Evolutionary conservation across 2,797 vertebrate species (phyloP).

Genomic region (Megalops cyprinoides): DNA sequence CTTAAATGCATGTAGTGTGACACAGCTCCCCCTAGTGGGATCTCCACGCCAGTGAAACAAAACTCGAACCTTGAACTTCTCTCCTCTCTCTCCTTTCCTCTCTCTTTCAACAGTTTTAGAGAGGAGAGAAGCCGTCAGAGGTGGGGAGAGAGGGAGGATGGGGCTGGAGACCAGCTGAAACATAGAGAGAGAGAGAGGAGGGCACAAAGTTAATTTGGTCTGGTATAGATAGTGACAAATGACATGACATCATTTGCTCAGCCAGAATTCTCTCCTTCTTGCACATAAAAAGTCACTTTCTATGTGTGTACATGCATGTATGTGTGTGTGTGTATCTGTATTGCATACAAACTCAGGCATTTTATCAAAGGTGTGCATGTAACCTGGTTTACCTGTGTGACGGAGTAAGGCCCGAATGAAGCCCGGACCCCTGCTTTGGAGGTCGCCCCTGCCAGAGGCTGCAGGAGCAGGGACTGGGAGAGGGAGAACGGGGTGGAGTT

Average conservation of each 20-base stretch:
- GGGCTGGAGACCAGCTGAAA: conserved; percentile 63
- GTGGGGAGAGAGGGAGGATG: conserved; percentile 49
- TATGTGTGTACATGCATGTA: neutral
- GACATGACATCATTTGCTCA: too few relatives aligned
- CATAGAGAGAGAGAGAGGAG: conserved; percentile 16
- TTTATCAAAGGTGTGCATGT: neutral
- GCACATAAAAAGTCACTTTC: too few relatives aligned
- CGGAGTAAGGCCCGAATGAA: conserved; percentile 69
- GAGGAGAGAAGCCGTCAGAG: conserved; percentile 65
- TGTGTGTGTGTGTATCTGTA: neutral
- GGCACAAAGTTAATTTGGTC: too few relatives aligned
- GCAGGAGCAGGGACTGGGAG: conserved; percentile 67
- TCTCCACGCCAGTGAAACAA: conserved; percentile 65
- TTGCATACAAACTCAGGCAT: neutral
- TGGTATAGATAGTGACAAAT: too few relatives aligned
- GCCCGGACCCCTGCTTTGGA: conserved; percentile 60
- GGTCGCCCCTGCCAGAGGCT: conserved; percentile 45
- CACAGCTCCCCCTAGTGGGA: conserved; percentile 53
- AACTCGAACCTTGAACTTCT: conserved; percentile 57
- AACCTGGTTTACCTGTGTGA: conserved; percentile 61
- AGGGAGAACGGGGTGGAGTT: conserved; percentile 73
- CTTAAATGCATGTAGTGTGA: conserved; percentile 71
- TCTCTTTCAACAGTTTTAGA: conserved; percentile 61
- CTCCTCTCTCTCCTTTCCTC: conserved; percentile 40
- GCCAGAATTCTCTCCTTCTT: neutral